Percentiles rank a stretch among this genome's conserved stretches.
phyloP scores from a whole-genome alignment of 2,113 vertebrate species.

The Piaya cayana region DNA sequence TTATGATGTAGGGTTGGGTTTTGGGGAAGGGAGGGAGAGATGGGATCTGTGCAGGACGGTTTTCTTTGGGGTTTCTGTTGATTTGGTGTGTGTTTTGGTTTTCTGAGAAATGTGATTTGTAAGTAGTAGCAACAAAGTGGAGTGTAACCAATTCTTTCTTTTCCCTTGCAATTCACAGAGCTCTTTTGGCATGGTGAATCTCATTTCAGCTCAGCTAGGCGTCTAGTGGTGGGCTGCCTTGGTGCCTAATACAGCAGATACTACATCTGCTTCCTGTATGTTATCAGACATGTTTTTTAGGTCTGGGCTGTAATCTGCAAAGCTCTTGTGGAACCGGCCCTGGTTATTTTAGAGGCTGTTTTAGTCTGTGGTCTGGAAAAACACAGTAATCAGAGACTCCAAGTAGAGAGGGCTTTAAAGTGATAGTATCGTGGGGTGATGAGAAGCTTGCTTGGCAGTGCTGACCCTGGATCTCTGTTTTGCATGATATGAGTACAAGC shows the following conservation, averaged over 20 bases:
- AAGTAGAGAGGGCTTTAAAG: background rate
- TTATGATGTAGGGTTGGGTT: background rate
- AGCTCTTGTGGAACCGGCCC: background rate
- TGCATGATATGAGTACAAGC: background rate
- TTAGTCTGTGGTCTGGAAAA: background rate
- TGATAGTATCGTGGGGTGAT: background rate
- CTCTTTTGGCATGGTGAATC: background rate
- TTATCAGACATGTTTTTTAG: background rate
- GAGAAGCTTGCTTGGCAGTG: conserved; percentile 4
- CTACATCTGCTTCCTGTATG: background rate
- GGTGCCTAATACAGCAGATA: background rate
- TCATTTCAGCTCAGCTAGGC: background rate
- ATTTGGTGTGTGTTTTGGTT: background rate
- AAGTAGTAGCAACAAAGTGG: background rate
- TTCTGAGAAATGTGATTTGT: background rate
- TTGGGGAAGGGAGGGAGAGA: too few species aligned
- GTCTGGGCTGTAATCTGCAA: conserved; percentile 8
- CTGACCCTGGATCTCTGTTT: background rate
- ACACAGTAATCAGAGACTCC: background rate
- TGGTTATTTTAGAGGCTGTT: background rate
- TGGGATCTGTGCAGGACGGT: background rate
- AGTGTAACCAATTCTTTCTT: background rate
- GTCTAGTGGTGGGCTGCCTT: background rate
- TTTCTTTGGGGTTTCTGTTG: background rate
- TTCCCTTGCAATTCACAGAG: background rate